Evolutionary conservation across 2,797 vertebrate genomes (phyloP).

Genomic region (Masticophis lateralis): DNA sequence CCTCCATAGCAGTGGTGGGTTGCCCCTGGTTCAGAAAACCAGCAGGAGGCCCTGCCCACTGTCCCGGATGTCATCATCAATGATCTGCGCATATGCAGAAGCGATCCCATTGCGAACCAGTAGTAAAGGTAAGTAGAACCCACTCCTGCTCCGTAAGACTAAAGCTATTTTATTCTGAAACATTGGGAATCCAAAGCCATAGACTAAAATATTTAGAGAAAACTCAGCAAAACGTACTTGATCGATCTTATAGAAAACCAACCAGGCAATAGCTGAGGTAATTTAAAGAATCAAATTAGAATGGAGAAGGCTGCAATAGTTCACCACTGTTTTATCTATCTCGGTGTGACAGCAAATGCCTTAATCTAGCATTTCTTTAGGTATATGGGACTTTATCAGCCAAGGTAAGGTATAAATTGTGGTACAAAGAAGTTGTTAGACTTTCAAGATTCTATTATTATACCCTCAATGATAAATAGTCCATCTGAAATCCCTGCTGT

Average conservation of each 20-base stretch:
- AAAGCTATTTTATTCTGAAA: background rate
- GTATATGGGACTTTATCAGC: background rate
- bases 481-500: background rate
- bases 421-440: background rate
- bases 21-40: too few relatives aligned
- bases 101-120: too few relatives aligned
- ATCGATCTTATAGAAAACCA: background rate
- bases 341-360: background rate
- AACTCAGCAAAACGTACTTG: background rate
- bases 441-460: background rate
- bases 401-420: background rate
- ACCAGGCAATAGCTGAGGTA: background rate
- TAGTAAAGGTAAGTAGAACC: too few relatives aligned
- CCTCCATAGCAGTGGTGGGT: background rate
- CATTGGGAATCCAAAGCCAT: background rate
- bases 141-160: background rate
- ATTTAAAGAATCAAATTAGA: slow-evolving; percentile 1
- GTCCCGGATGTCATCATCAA: too few relatives aligned
- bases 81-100: too few relatives aligned
- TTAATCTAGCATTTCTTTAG: background rate
- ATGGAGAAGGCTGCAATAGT: background rate
- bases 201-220: background rate
- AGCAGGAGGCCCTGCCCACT: too few relatives aligned
- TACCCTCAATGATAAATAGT: background rate
- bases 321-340: background rate